Conservation (phyloP, 2,888 invertebrate genomes). For the Morpho deidamia region DNA sequence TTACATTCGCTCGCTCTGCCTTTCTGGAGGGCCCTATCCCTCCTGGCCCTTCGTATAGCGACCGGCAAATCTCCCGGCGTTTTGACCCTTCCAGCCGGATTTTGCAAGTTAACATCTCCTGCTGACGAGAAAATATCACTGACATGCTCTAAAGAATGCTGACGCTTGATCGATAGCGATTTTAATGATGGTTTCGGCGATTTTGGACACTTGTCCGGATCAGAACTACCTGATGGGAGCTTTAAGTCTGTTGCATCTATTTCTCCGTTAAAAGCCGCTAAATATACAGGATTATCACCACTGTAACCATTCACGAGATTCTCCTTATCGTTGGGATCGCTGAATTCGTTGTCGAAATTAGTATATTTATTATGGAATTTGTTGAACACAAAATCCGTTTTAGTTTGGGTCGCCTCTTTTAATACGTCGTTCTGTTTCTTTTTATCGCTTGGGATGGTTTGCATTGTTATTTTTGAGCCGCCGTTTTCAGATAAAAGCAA, state of each 20-base stretch:
- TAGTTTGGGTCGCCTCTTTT: slow-evolving; percentile 59
- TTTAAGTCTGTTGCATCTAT: slow-evolving; percentile 48
- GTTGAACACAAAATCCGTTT: slow-evolving; percentile 56
- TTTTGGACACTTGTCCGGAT: slow-evolving; percentile 43
- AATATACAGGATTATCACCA: slow-evolving; percentile 64
- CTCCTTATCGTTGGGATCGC: slow-evolving; percentile 69
- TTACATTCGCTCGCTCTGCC: slow-evolving; percentile 74
- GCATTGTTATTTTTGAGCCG: slow-evolving; percentile 70
- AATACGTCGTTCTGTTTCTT: slow-evolving; percentile 56
- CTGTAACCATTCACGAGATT: slow-evolving; percentile 55
- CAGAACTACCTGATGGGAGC: slow-evolving; percentile 31
- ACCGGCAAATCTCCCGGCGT: slow-evolving; percentile 90
- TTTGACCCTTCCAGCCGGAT: slow-evolving; percentile 87
- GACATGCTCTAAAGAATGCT: slow-evolving; percentile 86
- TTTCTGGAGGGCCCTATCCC: slow-evolving; percentile 77
- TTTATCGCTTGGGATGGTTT: slow-evolving; percentile 50
- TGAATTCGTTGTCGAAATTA: slow-evolving; percentile 68
- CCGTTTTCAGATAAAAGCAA: slow-evolving; percentile 69
- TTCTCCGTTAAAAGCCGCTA: slow-evolving; percentile 64
- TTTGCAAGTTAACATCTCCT: slow-evolving; percentile 82
- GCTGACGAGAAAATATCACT: slow-evolving; percentile 85
- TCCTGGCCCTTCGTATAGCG: slow-evolving; percentile 83
- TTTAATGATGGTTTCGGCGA: slow-evolving; percentile 53
- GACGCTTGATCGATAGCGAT: slow-evolving; percentile 67
- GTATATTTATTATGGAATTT: slow-evolving; percentile 64